Conservation (phyloP, 2,797 vertebrate genomes). For the Huso huso region DNA sequence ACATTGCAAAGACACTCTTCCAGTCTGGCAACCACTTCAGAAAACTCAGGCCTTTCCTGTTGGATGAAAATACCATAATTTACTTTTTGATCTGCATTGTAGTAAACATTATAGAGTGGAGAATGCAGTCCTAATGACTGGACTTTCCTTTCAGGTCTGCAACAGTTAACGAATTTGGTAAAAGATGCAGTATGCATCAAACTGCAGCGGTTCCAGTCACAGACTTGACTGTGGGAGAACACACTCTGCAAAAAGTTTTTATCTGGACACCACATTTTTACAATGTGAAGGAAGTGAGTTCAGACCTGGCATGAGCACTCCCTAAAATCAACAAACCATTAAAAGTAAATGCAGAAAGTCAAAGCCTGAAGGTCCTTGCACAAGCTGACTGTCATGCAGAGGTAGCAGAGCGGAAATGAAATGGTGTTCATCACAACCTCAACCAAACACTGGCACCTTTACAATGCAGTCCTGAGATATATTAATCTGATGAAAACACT, state of each 20-base stretch:
- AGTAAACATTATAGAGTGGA: too few relatives aligned
- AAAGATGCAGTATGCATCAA: too few relatives aligned
- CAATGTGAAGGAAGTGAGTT: not conserved
- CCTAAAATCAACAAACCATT: constrained; percentile 47
- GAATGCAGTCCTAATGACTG: too few relatives aligned
- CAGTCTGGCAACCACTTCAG: constrained; percentile 80
- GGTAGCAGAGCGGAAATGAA: too few relatives aligned
- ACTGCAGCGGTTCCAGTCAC: not conserved
- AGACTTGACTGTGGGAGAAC: constrained; percentile 30
- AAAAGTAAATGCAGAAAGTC: constrained; percentile 38
- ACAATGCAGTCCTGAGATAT: too few relatives aligned
- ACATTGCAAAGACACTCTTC: constrained; percentile 88
- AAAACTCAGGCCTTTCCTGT: constrained; percentile 89
- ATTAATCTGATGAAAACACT: not conserved
- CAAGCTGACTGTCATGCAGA: not conserved
- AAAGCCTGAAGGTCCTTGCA: not conserved
- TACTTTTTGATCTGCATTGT: too few relatives aligned
- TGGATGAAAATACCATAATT: constrained; percentile 16
- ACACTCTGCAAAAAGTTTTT: constrained; percentile 25
- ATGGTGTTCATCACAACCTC: too few relatives aligned
- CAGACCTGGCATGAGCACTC: constrained; percentile 20
- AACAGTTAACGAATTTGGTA: too few relatives aligned
- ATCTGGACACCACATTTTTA: too few relatives aligned
- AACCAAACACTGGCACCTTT: too few relatives aligned
- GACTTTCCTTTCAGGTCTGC: too few relatives aligned